These are phyloP conservation scores for Salmo trutta DNA, from an alignment of 2,797 vertebrate species.

Conservation along the genomic window DNA sequence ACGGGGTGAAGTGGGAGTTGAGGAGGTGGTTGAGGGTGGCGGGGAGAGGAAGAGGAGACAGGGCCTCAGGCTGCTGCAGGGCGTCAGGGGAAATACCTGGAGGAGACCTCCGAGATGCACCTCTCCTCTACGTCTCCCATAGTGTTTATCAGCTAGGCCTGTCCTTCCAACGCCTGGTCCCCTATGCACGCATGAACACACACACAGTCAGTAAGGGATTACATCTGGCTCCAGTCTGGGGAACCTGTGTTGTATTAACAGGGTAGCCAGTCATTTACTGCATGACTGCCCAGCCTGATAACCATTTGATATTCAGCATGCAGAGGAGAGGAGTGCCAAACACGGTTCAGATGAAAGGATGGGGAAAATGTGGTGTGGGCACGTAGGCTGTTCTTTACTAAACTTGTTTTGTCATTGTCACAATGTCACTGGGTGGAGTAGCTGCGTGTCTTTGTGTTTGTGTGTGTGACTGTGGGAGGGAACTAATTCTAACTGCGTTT, in stretches of 20 bases:
- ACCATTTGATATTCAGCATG: conserved; percentile 17
- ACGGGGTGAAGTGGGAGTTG: neutral
- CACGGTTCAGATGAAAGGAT: neutral
- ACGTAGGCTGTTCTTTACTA: neutral
- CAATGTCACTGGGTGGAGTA: neutral
- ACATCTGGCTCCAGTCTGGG: conserved; percentile 27
- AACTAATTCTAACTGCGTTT: neutral
- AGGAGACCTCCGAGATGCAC: conserved; percentile 22
- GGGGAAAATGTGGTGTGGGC: neutral
- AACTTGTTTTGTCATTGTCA: conserved; percentile 9
- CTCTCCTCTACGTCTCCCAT: conserved; percentile 17
- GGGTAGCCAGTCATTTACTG: conserved; percentile 43
- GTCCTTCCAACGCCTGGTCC: conserved; percentile 9
- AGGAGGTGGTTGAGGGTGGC: neutral
- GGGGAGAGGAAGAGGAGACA: neutral
- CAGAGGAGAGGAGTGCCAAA: neutral
- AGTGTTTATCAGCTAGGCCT: conserved; percentile 35
- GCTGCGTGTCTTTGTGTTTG: neutral
- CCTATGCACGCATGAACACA: conserved; percentile 10
- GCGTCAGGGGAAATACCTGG: neutral
- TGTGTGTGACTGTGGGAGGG: too few relatives aligned
- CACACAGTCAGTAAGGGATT: conserved; percentile 33
- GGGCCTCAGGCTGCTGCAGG: neutral
- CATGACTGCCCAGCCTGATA: conserved; percentile 43
- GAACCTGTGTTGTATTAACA: conserved; percentile 6